These are phyloP conservation scores for Ctenosaura bakeri DNA, from an alignment of 2,797 vertebrate genomes.

Conservation along the genomic window DNA sequence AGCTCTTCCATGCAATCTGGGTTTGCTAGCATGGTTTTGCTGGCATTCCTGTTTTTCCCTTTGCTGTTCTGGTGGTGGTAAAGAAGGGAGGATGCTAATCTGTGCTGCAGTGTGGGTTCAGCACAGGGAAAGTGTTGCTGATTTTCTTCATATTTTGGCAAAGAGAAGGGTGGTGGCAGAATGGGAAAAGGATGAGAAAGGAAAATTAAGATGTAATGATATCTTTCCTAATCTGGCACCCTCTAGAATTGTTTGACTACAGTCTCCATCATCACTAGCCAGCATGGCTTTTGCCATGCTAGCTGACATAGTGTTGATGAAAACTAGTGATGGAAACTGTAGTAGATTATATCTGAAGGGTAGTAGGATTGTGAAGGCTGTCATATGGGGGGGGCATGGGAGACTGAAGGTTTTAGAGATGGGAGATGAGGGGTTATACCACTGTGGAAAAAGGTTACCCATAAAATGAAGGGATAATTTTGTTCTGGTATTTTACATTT, in stretches of 20 bases:
- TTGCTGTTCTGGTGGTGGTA: background rate
- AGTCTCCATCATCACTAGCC: background rate
- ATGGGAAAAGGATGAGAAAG: background rate
- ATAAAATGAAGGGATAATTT: background rate
- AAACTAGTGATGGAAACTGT: background rate
- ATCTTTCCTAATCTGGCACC: background rate
- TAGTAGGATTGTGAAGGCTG: background rate
- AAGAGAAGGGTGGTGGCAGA: background rate
- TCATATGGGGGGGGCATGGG: background rate
- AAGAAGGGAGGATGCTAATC: slow-evolving; percentile 15
- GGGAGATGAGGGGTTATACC: background rate
- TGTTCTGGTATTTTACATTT: background rate
- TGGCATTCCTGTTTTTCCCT: background rate
- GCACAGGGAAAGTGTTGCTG: background rate
- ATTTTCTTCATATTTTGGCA: background rate
- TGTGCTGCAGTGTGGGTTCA: background rate
- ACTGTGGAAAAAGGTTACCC: background rate
- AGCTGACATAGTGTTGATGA: too few species aligned
- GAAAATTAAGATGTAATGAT: background rate
- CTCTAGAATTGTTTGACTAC: background rate
- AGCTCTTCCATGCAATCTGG: slow-evolving; percentile 27
- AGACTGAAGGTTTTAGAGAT: background rate
- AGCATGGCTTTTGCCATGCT: background rate
- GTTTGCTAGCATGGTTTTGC: slow-evolving; percentile 21
- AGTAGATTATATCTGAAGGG: background rate